Percentiles rank a stretch among this genome's conserved stretches.
Conservation (phyloP, 2,888 invertebrate genomes). For the Pristionchus mayeri region DNA sequence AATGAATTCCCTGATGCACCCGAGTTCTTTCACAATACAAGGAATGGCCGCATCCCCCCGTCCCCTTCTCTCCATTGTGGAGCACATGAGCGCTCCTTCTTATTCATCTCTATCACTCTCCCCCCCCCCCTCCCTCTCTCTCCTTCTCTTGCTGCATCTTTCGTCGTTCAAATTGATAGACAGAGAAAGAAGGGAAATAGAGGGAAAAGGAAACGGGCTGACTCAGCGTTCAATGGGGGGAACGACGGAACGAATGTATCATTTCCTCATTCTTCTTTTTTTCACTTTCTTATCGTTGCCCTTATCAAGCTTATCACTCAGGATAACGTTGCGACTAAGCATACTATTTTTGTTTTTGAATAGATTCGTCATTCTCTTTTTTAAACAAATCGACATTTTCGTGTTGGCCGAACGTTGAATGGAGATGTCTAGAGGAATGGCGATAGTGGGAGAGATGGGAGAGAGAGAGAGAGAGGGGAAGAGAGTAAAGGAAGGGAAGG, state of each 20-base stretch:
- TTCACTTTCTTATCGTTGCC: neutral
- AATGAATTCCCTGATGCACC: neutral
- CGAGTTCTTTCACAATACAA: neutral
- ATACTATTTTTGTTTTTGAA: neutral
- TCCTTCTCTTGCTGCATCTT: neutral
- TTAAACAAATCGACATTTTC: neutral
- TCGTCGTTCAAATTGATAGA: constrained; percentile 41
- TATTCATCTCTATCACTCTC: neutral
- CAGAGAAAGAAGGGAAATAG: neutral
- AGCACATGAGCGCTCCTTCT: neutral
- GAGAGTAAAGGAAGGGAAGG: constrained; percentile 25
- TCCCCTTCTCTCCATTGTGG: neutral
- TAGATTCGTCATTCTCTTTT: neutral
- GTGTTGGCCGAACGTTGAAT: constrained; percentile 26
- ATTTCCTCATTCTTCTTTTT: neutral
- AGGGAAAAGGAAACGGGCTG: neutral
- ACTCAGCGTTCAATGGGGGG: neutral
- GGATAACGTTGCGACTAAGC: neutral
- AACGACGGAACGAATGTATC: neutral
- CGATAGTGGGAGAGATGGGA: neutral
- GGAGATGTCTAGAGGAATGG: no score
- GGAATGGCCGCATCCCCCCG: neutral
- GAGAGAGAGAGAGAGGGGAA: constrained; percentile 10
- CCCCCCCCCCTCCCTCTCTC: neutral
- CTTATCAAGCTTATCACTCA: no score